A percentile compares a stretch with the other conserved stretches of the same genome.
Conservation (phyloP, 2,888 invertebrate genomes). For the Merodon equestris region DNA sequence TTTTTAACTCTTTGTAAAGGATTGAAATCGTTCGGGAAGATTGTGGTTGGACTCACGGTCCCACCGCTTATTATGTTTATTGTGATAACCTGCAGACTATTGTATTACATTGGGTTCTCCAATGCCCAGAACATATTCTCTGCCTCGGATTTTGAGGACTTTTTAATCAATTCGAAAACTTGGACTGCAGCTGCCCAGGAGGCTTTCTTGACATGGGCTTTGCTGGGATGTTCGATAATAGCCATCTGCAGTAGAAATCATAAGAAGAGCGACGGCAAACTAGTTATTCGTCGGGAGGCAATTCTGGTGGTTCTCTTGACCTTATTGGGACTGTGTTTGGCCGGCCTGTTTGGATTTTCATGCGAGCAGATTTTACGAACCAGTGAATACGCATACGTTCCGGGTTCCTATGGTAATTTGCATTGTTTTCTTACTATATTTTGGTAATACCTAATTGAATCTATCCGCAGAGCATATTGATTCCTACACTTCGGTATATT, state of each 20-base stretch:
- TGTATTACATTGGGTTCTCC: slow-evolving; percentile 74
- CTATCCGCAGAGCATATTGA: slow-evolving; percentile 83
- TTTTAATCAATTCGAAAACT: slow-evolving; percentile 89
- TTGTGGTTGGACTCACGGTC: slow-evolving; percentile 87
- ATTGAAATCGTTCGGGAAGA: slow-evolving; percentile 80
- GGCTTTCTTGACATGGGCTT: slow-evolving; percentile 88
- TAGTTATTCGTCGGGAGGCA: slow-evolving; percentile 81
- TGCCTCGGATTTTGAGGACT: slow-evolving; percentile 90
- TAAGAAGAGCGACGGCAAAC: slow-evolving; percentile 71
- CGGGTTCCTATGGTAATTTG: slow-evolving; percentile 89
- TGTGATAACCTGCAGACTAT: slow-evolving; percentile 74
- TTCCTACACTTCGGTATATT: slow-evolving; percentile 85
- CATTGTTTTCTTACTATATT: not conserved
- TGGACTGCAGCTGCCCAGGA: slow-evolving; percentile 95
- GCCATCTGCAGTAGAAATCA: slow-evolving; percentile 76
- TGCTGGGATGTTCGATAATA: slow-evolving; percentile 80
- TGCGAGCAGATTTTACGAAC: slow-evolving; percentile 88
- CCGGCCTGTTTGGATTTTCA: slow-evolving; percentile 89
- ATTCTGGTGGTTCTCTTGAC: slow-evolving; percentile 86
- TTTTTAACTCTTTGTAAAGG: slow-evolving; percentile 94
- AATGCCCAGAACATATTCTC: slow-evolving; percentile 84
- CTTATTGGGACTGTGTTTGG: slow-evolving; percentile 85
- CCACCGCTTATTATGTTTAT: slow-evolving; percentile 86
- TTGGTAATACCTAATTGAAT: slow-evolving; percentile 4
- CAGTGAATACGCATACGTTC: slow-evolving; percentile 86